Evolutionary conservation across 2,113 vertebrate species (phyloP).

Genomic region (Cricetomys ansorgei): DNA sequence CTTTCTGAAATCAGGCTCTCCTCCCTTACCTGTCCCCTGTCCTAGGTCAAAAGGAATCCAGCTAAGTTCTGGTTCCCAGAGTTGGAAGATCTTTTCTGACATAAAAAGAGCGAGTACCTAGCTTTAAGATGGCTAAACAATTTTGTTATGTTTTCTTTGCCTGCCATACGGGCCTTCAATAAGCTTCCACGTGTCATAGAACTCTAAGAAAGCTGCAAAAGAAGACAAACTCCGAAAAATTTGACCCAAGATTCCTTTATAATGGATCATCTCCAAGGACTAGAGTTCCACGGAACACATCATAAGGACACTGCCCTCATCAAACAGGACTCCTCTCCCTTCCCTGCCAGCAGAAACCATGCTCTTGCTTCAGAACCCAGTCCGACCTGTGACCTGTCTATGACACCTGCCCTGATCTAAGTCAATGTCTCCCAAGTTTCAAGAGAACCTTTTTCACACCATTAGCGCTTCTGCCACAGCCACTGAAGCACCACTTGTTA

Average conservation of each 20-base stretch:
- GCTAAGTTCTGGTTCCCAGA: neutral
- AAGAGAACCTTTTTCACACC: neutral
- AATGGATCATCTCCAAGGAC: neutral
- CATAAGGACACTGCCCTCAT: neutral
- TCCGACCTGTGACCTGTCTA: accelerated
- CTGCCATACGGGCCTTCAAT: neutral
- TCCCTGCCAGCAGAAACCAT: neutral
- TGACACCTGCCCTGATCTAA: neutral
- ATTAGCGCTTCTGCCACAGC: neutral
- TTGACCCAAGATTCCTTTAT: neutral
- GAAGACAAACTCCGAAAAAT: neutral
- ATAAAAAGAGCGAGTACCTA: neutral
- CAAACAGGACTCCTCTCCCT: neutral
- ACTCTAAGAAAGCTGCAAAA: neutral
- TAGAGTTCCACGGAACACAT: neutral
- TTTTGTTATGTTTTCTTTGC: neutral
- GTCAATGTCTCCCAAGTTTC: neutral
- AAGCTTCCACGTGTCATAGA: neutral
- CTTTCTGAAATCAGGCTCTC: neutral
- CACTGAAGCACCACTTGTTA: neutral
- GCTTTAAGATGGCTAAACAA: neutral
- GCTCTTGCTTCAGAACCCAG: neutral
- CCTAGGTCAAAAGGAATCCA: neutral
- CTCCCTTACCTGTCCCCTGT: neutral
- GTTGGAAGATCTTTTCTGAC: neutral